Base-by-base conservation (phyloP, 1,140 invertebrate genomes). In the Sinella curviseta region DNA sequence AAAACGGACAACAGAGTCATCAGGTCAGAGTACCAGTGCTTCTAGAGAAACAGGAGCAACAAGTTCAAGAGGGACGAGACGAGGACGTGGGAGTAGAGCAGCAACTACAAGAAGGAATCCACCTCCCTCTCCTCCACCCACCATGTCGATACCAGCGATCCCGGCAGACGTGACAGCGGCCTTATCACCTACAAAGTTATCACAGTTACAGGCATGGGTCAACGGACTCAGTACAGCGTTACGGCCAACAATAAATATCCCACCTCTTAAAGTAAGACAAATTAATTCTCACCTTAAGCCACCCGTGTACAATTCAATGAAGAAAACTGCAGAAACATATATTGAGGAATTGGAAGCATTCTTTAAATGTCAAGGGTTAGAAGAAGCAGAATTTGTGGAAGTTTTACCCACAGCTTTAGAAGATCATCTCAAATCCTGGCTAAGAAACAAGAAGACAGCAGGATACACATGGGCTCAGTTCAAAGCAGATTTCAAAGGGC, bases 381-480 rank as follows among this genome's bases (percentile, higher is more conserved):
- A 30, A 3, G 75, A 39, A 16, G n/a, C 24, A 34, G 48, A 77
- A 57, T 77, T n/a, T 26, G 3, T 26, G 3, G 24, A 60, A 14
- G n/a, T 60, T n/a, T 60, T 60, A 24, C 55, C 24, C 3, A 60
- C 55, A n/a, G 55, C 55, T 17, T 24, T 60, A 4, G 12, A 12
- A 14, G 14, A 14, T 4, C 55, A 60, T 24, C 12, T 60, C 12
- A 60, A 60, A 26, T 14, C 55, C 16, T 77, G 30, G 48, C 17
- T 34, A 1, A 26, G 31, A 16, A 31, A 12, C 24, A 70, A 70
- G 65, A 70, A 33, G 65, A 33, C 12, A 14, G 2, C 26, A 1
- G 65, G 3, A 31, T 70, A 70, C 31, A 2, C 26, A 14, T 78
- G 78, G 78, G 78, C 34, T 0, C 34, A 26, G 12, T 80, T 80